Conservation (phyloP, 2,113 vertebrate genomes). For the Xenopus laevis region DNA sequence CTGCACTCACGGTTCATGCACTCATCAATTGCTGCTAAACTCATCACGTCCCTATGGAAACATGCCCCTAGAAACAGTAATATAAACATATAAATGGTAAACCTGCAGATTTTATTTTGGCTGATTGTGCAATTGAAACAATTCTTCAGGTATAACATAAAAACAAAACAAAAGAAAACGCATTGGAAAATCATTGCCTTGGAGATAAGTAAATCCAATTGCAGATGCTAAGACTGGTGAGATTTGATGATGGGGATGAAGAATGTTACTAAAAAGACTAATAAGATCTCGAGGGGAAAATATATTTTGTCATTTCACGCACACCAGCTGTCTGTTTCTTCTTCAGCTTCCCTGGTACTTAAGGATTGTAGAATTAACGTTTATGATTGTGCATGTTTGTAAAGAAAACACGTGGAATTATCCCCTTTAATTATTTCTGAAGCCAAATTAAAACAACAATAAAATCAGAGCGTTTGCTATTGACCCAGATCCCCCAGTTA, state of each 20-base stretch:
- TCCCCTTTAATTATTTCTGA: constrained; percentile 4
- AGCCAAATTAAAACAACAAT: not conserved
- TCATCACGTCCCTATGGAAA: constrained; percentile 37
- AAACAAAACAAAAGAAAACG: not conserved
- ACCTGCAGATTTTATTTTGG: not conserved
- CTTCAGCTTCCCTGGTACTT: not conserved
- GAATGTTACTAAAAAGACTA: constrained; percentile 32
- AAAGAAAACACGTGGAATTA: not conserved
- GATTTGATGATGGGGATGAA: constrained; percentile 29
- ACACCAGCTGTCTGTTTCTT: constrained; percentile 31
- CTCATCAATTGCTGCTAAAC: constrained; percentile 18
- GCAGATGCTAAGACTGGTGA: constrained; percentile 15
- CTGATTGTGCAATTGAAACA: constrained; percentile 10
- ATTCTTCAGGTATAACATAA: not conserved
- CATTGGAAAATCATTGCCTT: constrained; percentile 8
- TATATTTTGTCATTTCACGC: constrained; percentile 31
- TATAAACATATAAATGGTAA: not conserved
- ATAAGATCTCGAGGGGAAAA: constrained; percentile 35
- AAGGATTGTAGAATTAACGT: constrained; percentile 4
- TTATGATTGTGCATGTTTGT: constrained; percentile 3
- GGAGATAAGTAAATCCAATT: constrained; percentile 39
- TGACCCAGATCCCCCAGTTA: no score
- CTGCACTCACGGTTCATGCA: constrained; percentile 3
- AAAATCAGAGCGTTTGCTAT: no score
- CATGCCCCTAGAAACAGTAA: constrained; percentile 9